Evolutionary conservation across 2,113 vertebrate species (phyloP).

Genomic region (Phoxinus phoxinus): DNA sequence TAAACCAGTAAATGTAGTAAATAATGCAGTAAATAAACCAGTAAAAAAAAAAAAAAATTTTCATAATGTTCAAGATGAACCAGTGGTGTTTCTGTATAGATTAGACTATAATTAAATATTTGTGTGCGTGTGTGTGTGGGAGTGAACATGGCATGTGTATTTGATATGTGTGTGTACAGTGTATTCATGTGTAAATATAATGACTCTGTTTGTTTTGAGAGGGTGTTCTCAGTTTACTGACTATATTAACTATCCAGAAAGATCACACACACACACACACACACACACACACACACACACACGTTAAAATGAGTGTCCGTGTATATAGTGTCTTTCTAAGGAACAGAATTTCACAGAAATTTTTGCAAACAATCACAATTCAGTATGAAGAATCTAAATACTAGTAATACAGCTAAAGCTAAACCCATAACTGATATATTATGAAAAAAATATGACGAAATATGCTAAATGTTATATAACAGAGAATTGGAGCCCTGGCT

Average conservation of each 20-base stretch:
- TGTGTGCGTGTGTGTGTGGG: background rate
- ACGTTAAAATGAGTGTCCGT: background rate
- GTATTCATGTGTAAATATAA: constrained; percentile 25
- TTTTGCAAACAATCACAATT: background rate
- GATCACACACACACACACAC: constrained; percentile 16
- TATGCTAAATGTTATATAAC: too few species aligned
- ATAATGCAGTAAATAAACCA: too few species aligned
- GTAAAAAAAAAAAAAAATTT: too few species aligned
- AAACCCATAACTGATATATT: background rate
- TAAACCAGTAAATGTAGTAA: too few species aligned
- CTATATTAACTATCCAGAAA: constrained; percentile 34
- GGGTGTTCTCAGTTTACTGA: constrained; percentile 53
- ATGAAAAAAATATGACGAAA: too few species aligned
- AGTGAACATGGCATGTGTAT: constrained; percentile 31
- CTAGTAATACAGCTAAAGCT: background rate
- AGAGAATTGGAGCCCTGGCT: too few species aligned
- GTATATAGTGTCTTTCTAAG: background rate
- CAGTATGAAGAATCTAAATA: background rate
- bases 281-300: constrained; percentile 4
- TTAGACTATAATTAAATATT: background rate
- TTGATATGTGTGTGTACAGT: constrained; percentile 32
- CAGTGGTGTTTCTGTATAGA: background rate
- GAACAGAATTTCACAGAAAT: background rate
- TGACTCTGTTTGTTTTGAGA: constrained; percentile 46
- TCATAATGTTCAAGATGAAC: background rate